Evolutionary conservation across 2,888 invertebrate species (phyloP).

Genomic region (Drosophila melanocephala): DNA sequence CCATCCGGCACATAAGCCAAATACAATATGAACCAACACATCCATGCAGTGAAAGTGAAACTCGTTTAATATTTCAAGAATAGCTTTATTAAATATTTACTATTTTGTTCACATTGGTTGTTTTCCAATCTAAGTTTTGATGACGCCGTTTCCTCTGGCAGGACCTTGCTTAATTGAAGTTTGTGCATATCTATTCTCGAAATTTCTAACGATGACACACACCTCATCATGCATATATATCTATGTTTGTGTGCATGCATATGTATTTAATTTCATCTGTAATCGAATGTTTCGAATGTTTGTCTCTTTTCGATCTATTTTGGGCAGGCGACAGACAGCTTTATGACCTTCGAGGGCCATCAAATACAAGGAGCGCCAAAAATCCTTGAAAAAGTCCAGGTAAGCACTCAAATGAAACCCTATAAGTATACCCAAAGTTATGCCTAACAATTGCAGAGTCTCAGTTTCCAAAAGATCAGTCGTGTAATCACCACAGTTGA

Average conservation of each 20-base stretch:
- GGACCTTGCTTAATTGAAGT: background rate
- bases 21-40: background rate
- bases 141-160: too few relatives aligned
- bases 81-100: background rate
- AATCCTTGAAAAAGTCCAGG: slow-evolving; percentile 97
- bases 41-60: background rate
- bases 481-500: slow-evolving; percentile 97
- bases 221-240: slow-evolving; percentile 16
- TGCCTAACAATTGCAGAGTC: slow-evolving; percentile 88
- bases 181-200: slow-evolving; percentile 55
- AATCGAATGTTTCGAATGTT: slow-evolving; percentile 13
- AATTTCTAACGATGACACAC: slow-evolving; percentile 66
- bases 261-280: slow-evolving; percentile 15
- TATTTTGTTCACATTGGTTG: background rate
- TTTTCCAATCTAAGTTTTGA: background rate
- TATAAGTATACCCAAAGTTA: background rate
- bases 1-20: background rate
- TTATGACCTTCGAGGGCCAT: slow-evolving; percentile 98
- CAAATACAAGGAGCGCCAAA: slow-evolving; percentile 96
- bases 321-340: slow-evolving; percentile 93
- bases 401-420: slow-evolving; percentile 85
- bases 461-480: slow-evolving; percentile 96
- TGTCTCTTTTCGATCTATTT: slow-evolving; percentile 9
- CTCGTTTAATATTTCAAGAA: background rate
- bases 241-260: slow-evolving; percentile 19